Base-by-base conservation (phyloP, 1,140 invertebrate species). In the Phymastichus coffea region DNA sequence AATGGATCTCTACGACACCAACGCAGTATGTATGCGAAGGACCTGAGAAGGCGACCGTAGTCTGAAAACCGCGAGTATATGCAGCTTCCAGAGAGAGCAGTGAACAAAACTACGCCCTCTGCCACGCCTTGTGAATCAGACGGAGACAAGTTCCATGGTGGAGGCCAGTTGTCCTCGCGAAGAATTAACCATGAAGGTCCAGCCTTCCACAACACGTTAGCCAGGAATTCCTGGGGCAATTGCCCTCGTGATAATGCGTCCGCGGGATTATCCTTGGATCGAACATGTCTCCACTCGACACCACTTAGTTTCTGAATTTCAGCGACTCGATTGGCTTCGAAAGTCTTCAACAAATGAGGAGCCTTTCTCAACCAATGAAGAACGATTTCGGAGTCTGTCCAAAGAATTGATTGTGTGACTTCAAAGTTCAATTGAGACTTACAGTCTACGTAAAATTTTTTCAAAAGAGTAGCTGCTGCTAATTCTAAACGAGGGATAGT, bases 401-500 rank as follows among this genome's bases (percentile, higher is more conserved):
- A 52, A 25, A 40, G 9, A 14, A 28, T 9, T 2, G 4, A 6
- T 19, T n/a, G 19, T 19, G 37, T 15, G 14, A 40, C 15, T n/a
- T n/a, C n/a, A n/a, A n/a, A n/a, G 14, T 14, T 15, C 19, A 25
- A 2, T 17, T 23, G 3, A 12, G 28, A 23, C 12, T 51, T 10
- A 51, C 19, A 22, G 9, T 15, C 9, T 10, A 12, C 8, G 17
- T 49, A 19, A n/a, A 63, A 40, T 30, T 61, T 30, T 2, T 41
- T 40, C 0, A 63, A 20, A 1, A 64, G 3, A 4, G 41, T 14
- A 0, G 60, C 53, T 3, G 33, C 65, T 6, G 55, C 60, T 23
- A 63, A 26, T 35, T 63, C 58, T 20, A 62, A 35, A 8, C 37
- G 41, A 0, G 58, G 59, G 1, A 60, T 10, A 1, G 47, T 56